Percentiles rank a stretch among this genome's conserved stretches.
Evolutionary conservation across 92 coral and sea anemone genomes (phyloP).

Genomic region (Zoanthus sociatus): DNA sequence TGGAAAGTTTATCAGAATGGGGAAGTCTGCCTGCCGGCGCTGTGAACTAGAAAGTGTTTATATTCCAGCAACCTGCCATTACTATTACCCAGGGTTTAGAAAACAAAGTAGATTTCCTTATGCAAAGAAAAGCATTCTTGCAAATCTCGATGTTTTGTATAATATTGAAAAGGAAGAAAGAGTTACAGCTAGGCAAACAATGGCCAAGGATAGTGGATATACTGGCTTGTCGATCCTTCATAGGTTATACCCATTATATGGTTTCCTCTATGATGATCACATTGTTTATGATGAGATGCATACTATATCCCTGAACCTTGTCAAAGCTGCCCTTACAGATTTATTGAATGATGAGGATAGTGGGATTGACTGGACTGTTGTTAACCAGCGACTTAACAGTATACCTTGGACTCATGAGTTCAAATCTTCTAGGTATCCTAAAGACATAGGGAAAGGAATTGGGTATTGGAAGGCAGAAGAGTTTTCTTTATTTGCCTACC

Average conservation of each 20-base stretch:
- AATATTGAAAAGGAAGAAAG: slow-evolving; percentile 55
- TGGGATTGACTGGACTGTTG: slow-evolving; percentile 50
- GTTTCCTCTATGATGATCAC: slow-evolving; percentile 46
- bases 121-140: slow-evolving; percentile 28
- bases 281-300: slow-evolving; percentile 72
- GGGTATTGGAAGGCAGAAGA: slow-evolving; percentile 11
- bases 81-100: slow-evolving; percentile 62
- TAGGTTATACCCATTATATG: slow-evolving; percentile 50
- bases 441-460: slow-evolving; percentile 53
- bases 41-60: slow-evolving; percentile 58
- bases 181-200: slow-evolving; percentile 27
- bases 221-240: slow-evolving; percentile 51
- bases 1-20: slow-evolving; percentile 63
- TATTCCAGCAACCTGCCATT: slow-evolving; percentile 57
- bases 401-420: slow-evolving; percentile 66
- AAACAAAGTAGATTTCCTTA: slow-evolving; percentile 49
- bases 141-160: slow-evolving; percentile 36
- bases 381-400: slow-evolving; percentile 42
- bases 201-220: slow-evolving; percentile 62
- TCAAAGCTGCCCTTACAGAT: slow-evolving; percentile 45
- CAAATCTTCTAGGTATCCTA: slow-evolving; percentile 48
- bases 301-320: slow-evolving; percentile 56
- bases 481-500: slow-evolving; percentile 53
- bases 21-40: slow-evolving; percentile 68
- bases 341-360: slow-evolving; percentile 58